Conservation (phyloP, 2,113 vertebrate species). For the Leptobrachium leishanense region DNA sequence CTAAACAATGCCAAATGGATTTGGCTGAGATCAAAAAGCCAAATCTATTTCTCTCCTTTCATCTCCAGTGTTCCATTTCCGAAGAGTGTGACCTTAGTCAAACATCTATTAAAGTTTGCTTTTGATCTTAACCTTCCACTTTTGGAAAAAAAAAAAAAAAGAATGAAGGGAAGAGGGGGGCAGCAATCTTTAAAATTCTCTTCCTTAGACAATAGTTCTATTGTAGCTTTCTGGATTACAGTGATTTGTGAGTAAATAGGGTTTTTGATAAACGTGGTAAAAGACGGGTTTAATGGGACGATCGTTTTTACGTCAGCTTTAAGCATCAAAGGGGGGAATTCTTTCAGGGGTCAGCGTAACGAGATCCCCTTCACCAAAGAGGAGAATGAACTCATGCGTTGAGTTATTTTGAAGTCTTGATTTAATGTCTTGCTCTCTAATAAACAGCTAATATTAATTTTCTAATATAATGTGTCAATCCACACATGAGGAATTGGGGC, state of each 20-base stretch:
- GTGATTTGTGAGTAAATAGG: conserved; percentile 71
- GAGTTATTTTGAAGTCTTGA: conserved; percentile 57
- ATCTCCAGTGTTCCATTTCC: conserved; percentile 78
- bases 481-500: not conserved
- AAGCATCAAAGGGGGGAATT: conserved; percentile 70
- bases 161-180: conserved; percentile 11
- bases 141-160: conserved; percentile 38
- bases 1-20: conserved; percentile 79
- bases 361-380: conserved; percentile 58
- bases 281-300: conserved; percentile 66
- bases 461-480: conserved; percentile 49
- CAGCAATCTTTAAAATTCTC: conserved; percentile 65
- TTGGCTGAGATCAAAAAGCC: conserved; percentile 71
- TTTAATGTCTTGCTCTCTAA: conserved; percentile 50
- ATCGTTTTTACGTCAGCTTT: conserved; percentile 70
- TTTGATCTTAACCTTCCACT: conserved; percentile 66
- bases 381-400: conserved; percentile 59
- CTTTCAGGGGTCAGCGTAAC: conserved; percentile 66
- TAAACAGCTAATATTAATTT: conserved; percentile 49
- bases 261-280: conserved; percentile 70
- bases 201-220: conserved; percentile 68
- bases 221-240: conserved; percentile 69
- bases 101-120: conserved; percentile 80
- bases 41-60: conserved; percentile 74
- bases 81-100: conserved; percentile 76